Base-by-base conservation (phyloP, 2,113 vertebrate species). In the Phyllostomus hastatus region DNA sequence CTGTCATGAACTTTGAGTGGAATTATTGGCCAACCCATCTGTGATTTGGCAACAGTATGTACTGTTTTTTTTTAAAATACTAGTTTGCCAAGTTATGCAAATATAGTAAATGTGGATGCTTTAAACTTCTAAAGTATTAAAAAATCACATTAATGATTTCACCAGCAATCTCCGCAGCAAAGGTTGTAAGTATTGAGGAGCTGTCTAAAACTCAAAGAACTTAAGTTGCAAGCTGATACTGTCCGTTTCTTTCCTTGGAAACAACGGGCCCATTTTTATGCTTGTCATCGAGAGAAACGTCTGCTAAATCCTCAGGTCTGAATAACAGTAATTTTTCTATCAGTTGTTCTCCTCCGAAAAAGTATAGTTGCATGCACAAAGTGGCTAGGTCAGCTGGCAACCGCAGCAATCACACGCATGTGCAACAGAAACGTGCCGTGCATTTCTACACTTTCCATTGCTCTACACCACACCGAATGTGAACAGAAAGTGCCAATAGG, bases 341-440 rank as follows among this genome's bases (percentile, higher is more conserved):
- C 6, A 17, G 6, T 41, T 78, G 33, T 48, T 82, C 12, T 67
- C 41, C 86, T 72, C 59, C 12, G 38, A 67, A 72, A 88, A 94
- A 69, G 38, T 4, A 4, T 12, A 31, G 17, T 52, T n/a, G 33
- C 7, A 2, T 85, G 57, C 43, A 38, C 54, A 41, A 85, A 64
- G 22, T 82, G 79, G 78, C 59, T 93, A 91, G 59, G 88, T 94
- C 10, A 95, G 90, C 67, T 96, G 61, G 95, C 10, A 93, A 95
- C 70, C 84, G 46, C 82, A 86, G 19, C 78, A 59, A 35, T n/a
- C 61, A 2, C 43, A 38, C 7, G 7, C 3, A 4, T 6, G 5
- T 26, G 5, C 5, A 28, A 35, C 4, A 10, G 67, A 57, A 52
- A 52, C 28, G 15, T 4, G 26, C 43, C 31, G 0, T 38, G 28